Conservation (phyloP, 2,888 invertebrate genomes). For the Protonemura montana region DNA sequence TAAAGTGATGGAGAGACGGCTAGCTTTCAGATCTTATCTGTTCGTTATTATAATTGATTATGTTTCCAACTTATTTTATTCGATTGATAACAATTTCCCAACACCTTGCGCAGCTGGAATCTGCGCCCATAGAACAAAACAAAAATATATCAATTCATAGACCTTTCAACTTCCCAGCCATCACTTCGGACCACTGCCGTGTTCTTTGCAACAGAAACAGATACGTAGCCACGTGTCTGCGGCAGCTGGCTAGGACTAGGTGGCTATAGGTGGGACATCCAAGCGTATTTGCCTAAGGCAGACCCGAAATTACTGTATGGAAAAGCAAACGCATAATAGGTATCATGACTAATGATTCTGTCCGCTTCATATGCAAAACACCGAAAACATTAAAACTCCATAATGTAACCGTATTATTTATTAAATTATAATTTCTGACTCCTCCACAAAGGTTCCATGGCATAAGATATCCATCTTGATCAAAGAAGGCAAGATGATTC, state of each 20-base stretch:
- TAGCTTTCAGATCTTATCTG: background rate
- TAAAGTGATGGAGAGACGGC: background rate
- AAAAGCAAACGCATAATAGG: background rate
- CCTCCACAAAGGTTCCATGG: constrained; percentile 27
- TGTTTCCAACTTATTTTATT: constrained; percentile 18
- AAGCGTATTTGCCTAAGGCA: background rate
- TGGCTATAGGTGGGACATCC: background rate
- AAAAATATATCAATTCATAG: background rate
- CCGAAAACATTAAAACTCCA: constrained; percentile 1
- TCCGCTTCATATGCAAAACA: background rate
- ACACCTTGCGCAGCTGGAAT: constrained; percentile 12
- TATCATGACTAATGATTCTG: constrained; percentile 25
- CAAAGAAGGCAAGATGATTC: constrained; percentile 29
- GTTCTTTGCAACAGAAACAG: too few species aligned
- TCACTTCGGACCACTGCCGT: too few species aligned
- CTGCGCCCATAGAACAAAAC: background rate
- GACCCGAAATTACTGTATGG: background rate
- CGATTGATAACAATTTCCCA: constrained; percentile 20
- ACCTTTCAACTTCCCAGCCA: background rate
- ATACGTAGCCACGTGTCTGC: too few species aligned
- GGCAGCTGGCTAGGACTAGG: constrained; percentile 17
- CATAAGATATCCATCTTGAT: constrained; percentile 27
- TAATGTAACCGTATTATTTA: constrained; percentile 34
- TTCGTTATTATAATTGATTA: constrained; percentile 26
- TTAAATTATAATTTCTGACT: constrained; percentile 26